These are phyloP conservation scores for Willisornis vidua DNA, from an alignment of 2,113 vertebrate species.

Conservation along the genomic window DNA sequence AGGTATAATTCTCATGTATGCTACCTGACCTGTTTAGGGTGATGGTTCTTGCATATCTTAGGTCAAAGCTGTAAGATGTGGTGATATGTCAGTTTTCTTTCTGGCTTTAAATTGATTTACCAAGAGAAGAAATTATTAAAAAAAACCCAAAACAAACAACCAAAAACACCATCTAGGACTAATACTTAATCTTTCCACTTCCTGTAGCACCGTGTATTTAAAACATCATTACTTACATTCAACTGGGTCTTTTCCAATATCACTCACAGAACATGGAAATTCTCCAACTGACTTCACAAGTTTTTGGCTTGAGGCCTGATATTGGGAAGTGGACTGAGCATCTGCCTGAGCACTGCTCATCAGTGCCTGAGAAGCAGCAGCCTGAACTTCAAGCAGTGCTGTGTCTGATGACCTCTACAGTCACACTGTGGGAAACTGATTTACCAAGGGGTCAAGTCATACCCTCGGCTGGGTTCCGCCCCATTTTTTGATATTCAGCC, in stretches of 20 bases:
- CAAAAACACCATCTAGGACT: neutral
- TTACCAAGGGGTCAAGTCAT: neutral
- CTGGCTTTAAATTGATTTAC: neutral
- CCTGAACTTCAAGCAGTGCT: neutral
- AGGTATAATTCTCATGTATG: neutral
- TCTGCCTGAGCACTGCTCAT: neutral
- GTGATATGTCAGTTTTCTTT: neutral
- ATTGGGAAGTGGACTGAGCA: neutral
- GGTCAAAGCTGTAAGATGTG: neutral
- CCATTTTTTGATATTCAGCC: neutral
- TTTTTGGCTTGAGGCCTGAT: slow-evolving; percentile 45
- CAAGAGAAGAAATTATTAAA: neutral
- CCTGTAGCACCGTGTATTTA: neutral
- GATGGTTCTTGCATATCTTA: neutral
- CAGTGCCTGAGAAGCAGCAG: neutral
- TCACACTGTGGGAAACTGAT: neutral
- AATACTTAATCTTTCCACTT: neutral
- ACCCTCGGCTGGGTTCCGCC: neutral
- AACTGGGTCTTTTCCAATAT: slow-evolving; percentile 42
- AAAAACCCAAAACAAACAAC: neutral
- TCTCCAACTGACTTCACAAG: slow-evolving; percentile 26
- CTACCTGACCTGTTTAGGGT: neutral
- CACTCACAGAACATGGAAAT: slow-evolving; percentile 45
- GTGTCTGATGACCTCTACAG: neutral
- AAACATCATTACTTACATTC: slow-evolving; percentile 17